A percentile compares a stretch with the other conserved stretches of the same genome.
Evolutionary conservation across 64 coral and sea anemone genomes (phyloP).

Genomic region (Actinia tenebrosa): DNA sequence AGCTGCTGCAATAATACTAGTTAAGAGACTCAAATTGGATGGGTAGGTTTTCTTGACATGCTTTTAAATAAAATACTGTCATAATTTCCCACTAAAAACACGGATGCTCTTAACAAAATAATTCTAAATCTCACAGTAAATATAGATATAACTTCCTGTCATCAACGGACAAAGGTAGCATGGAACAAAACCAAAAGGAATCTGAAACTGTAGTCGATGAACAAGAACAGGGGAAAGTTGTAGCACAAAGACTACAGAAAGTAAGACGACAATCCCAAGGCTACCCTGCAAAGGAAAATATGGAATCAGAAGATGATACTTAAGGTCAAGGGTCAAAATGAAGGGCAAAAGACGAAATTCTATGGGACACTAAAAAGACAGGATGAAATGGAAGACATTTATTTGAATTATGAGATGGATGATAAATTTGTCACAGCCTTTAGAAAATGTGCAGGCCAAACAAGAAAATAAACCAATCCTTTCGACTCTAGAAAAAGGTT

Average conservation of each 20-base stretch:
- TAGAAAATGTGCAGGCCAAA: not conserved
- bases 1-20: not conserved
- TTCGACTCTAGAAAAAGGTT: no score
- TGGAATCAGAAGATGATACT: conserved; percentile 36
- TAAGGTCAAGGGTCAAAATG: conserved; percentile 21
- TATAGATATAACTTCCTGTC: not conserved
- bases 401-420: conserved; percentile 2
- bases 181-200: not conserved
- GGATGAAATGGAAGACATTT: conserved; percentile 35
- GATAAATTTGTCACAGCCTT: not conserved
- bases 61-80: not conserved
- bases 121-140: not conserved
- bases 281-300: conserved; percentile 29
- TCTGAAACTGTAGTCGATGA: not conserved
- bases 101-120: not conserved
- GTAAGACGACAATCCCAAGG: conserved; percentile 44
- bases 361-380: conserved; percentile 17
- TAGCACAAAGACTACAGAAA: conserved; percentile 27
- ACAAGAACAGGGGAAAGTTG: not conserved
- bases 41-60: not conserved
- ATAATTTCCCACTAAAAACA: not conserved
- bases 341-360: conserved; percentile 32
- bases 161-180: not conserved
- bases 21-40: not conserved
- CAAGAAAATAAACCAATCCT: not conserved